Evolutionary conservation across 2,113 vertebrate species (phyloP), one percentile per base, ranked within the genome.

Genomic region (Macquaria australasica): DNA sequence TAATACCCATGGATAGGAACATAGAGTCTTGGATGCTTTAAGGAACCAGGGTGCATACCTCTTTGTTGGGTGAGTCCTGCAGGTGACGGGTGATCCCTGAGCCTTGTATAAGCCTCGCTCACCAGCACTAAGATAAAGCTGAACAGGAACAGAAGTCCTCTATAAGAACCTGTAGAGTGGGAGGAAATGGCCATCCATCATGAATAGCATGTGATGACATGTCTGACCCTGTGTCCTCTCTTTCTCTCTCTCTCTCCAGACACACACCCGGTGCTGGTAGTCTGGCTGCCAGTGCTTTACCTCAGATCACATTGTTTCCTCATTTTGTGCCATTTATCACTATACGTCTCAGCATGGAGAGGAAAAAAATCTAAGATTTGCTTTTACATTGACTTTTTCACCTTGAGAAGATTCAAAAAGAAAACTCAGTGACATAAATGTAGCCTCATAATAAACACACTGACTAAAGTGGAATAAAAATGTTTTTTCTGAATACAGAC

Each of bases 181-280:
- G 82, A 83, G 79, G 69, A 84, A 72, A 48, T 71, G 51, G 21
- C 20, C 50, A 83, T 89, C 70, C 67, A 84, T 93, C 84, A 90
- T 64, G 71, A 67, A 73, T 73, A 76, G 76, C 88, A 80, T 58
- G 56, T 82, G 77, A 82, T 77, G 86, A 83, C 84, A 77, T 64
- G 50, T 45, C 56, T 84, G 82, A 88, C 87, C 70, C 39, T 12
- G 5, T 81, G 63, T 80, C 43, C 9, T 79, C 73, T 78, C 31
- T 77, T 25, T 66, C n/a, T 43, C 8, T 63, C 50, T 51, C 2
- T 28, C 25, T 80, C 37, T 28, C 15, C 43, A 69, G 7, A 60
- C 75, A 55, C 64, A 70, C 73, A 62, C 16, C 74, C 31, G 77
- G 59, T 59, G 37, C 51, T 72, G 41, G 51, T 23, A 51, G 63